Percentiles rank a stretch among this genome's conserved stretches.
Evolutionary conservation across 2,113 vertebrate genomes (phyloP).

Genomic region (Odocoileus hemionus): DNA sequence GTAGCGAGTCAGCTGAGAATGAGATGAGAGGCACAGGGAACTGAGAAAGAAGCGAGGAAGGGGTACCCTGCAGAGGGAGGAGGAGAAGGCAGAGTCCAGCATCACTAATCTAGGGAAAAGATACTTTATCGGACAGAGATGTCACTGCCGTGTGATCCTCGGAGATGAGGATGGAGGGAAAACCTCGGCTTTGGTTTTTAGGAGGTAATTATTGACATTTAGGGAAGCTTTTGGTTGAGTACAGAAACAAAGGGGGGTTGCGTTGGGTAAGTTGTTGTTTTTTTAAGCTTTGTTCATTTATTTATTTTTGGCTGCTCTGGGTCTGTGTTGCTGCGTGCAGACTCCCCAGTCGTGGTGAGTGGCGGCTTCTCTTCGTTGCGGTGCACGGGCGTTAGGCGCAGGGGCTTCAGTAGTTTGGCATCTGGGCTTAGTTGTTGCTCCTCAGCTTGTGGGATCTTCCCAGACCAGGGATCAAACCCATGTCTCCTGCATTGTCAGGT

Average conservation of each 20-base stretch:
- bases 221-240: background rate
- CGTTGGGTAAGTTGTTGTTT: background rate
- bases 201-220: background rate
- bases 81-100: no score
- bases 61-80: background rate
- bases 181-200: background rate
- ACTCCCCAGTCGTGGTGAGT: background rate
- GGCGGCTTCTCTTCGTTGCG: background rate
- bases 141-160: background rate
- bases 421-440: background rate
- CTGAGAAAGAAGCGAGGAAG: background rate
- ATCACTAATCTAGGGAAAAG: background rate
- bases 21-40: background rate
- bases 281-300: background rate
- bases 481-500: background rate
- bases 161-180: background rate
- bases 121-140: background rate
- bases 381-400: background rate
- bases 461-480: background rate
- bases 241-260: background rate
- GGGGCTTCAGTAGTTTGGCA: background rate
- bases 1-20: background rate
- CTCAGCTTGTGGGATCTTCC: background rate
- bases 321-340: background rate
- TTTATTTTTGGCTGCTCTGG: background rate